Base-by-base conservation (phyloP, 2,888 invertebrate genomes). In the Hoplodrina ambigua region DNA sequence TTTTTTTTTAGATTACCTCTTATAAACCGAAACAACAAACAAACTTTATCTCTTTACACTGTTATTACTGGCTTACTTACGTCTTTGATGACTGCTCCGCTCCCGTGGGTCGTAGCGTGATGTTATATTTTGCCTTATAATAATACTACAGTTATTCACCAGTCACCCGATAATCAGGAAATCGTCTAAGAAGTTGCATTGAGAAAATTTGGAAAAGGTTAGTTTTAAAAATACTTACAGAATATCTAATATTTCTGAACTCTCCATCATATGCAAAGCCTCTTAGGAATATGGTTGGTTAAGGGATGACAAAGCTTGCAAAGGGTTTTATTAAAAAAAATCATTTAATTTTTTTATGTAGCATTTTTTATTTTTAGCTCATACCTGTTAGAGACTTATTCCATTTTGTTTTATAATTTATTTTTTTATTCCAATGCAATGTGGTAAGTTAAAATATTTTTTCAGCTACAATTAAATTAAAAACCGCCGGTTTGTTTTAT, bases 231-330 rank as follows among this genome's bases (percentile, higher is more conserved):
- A n/a, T 50, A n/a, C 17, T 8, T 19, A 7, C 11, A n/a, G n/a
- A 65, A 65, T 59, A n/a, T 10, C 0, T 8, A 19, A 10, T 19
- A 50, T n/a, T 52, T 25, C 7, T 0, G 15, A 41, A 60, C 13
- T 37, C 8, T 49, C 8, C 19, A 57, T 46, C 44, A 41, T 20
- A 19, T 41, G n/a, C 50, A 69, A n/a, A 59, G 3, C 41, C 62
- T 19, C 56, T 56, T n/a, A 30, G 44, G 55, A 64, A 46, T 52
- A 63, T 30, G 7, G 10, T n/a, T 15, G 30, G n/a, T 41, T n/a
- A 13, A 59, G 41, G 41, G 37, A 25, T 69, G 10, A n/a, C 41
- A 65, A 56, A 37, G 17, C 37, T 41, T 0, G 4, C 37, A 19
- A 55, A 6, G 15, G 11, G n/a, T 44, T 50, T 25, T 56, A 56